phyloP scores from a whole-genome alignment of 2,888 invertebrate genomes.

The Leptogaster cylindrica region DNA sequence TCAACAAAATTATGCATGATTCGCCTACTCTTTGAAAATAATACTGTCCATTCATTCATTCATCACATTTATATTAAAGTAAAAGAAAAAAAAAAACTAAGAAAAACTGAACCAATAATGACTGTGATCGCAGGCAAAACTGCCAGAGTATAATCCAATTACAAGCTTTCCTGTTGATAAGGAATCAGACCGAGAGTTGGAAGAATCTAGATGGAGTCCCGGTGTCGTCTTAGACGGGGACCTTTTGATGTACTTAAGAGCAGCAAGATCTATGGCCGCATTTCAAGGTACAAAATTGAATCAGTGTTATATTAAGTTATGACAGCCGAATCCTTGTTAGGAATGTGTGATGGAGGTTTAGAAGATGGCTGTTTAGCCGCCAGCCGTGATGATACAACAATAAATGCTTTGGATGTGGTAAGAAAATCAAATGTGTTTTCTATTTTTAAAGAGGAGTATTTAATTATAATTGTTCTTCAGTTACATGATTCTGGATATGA shows the following conservation, averaged over 20 bases:
- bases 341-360: slow-evolving; percentile 98
- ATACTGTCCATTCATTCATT: slow-evolving; percentile 41
- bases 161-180: slow-evolving; percentile 63
- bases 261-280: slow-evolving; percentile 97
- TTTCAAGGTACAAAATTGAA: slow-evolving; percentile 70
- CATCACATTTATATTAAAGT: slow-evolving; percentile 30
- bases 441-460: slow-evolving; percentile 14
- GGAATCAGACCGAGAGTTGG: slow-evolving; percentile 65
- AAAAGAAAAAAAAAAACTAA: slow-evolving; percentile 21
- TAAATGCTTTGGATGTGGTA: slow-evolving; percentile 93
- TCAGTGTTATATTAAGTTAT: not conserved
- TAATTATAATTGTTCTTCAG: too few relatives aligned
- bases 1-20: slow-evolving; percentile 40
- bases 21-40: slow-evolving; percentile 36
- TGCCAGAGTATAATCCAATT: slow-evolving; percentile 64
- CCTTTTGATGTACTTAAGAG: slow-evolving; percentile 95
- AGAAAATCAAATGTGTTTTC: slow-evolving; percentile 53
- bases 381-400: slow-evolving; percentile 95
- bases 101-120: too few relatives aligned
- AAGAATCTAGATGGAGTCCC: slow-evolving; percentile 94
- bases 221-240: slow-evolving; percentile 92
- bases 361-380: slow-evolving; percentile 98
- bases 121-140: slow-evolving; percentile 59
- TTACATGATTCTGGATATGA: slow-evolving; percentile 96
- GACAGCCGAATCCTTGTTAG: slow-evolving; percentile 56